A percentile compares a stretch with the other conserved stretches of the same genome.
Evolutionary conservation across 2,888 invertebrate genomes (phyloP).

Genomic region (Eristalinus aeneus): DNA sequence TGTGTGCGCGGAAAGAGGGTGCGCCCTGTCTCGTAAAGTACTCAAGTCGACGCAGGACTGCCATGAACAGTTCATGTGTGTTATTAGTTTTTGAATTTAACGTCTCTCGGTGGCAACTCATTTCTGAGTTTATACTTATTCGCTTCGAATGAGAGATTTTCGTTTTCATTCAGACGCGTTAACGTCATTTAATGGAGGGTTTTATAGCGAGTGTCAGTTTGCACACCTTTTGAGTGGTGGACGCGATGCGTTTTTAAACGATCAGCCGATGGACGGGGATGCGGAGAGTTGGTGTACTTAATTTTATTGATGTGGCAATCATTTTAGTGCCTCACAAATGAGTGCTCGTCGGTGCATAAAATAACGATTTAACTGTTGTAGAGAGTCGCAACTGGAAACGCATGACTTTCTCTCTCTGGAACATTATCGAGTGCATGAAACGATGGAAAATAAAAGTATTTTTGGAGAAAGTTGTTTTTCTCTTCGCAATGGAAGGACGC

Average conservation of each 20-base stretch:
- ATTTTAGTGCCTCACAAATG: not conserved
- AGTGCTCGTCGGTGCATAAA: not conserved
- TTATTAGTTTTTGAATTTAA: slow-evolving; percentile 68
- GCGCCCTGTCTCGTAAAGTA: slow-evolving; percentile 62
- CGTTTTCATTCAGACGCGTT: slow-evolving; percentile 19
- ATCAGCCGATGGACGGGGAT: slow-evolving; percentile 29
- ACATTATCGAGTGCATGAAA: not conserved
- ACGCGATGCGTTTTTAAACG: slow-evolving; percentile 43
- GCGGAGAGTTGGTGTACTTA: not conserved
- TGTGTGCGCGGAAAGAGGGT: slow-evolving; percentile 17
- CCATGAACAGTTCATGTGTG: slow-evolving; percentile 29
- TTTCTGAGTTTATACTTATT: slow-evolving; percentile 46
- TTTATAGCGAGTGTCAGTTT: slow-evolving; percentile 36
- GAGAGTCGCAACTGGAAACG: not conserved
- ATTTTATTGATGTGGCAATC: not conserved
- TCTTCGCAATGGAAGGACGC: not conserved
- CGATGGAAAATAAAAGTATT: not conserved
- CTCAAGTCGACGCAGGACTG: slow-evolving; percentile 41
- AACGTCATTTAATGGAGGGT: slow-evolving; percentile 43
- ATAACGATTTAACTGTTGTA: not conserved
- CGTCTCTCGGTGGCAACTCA: slow-evolving; percentile 48
- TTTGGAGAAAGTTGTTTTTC: not conserved
- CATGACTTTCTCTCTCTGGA: not conserved
- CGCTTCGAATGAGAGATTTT: slow-evolving; percentile 39
- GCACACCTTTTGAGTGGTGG: slow-evolving; percentile 29